Evolutionary conservation across 2,797 vertebrate species (phyloP).

Genomic region (Hydrocynus forskahlii): DNA sequence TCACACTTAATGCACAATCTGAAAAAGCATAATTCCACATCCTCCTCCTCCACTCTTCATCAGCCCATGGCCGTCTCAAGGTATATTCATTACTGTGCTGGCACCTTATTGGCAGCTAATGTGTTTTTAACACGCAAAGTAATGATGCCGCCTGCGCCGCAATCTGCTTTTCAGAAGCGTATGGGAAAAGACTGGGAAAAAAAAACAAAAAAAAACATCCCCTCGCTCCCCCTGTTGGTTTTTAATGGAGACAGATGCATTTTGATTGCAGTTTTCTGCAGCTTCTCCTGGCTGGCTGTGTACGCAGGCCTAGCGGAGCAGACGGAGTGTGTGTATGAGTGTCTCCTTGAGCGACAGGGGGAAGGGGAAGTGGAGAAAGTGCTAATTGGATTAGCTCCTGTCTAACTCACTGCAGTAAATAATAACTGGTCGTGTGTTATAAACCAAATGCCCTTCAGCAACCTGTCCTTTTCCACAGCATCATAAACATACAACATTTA

Average conservation of each 20-base stretch:
- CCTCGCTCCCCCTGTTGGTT: conserved; percentile 50
- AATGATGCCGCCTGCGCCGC: conserved; percentile 63
- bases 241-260: conserved; percentile 70
- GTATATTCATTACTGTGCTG: conserved; percentile 63
- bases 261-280: conserved; percentile 53
- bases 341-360: conserved; percentile 59
- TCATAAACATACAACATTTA: conserved; percentile 42
- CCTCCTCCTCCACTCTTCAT: background rate
- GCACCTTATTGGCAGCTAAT: conserved; percentile 64
- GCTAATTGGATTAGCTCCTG: conserved; percentile 68
- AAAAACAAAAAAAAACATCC: background rate
- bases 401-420: conserved; percentile 66
- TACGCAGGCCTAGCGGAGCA: conserved; percentile 45
- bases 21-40: background rate
- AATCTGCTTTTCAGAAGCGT: conserved; percentile 65
- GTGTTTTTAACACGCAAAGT: conserved; percentile 69
- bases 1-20: background rate
- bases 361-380: conserved; percentile 65
- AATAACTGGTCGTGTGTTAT: conserved; percentile 61
- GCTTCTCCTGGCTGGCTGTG: conserved; percentile 56
- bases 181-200: conserved; percentile 51
- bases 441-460: conserved; percentile 61
- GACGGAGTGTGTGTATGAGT: conserved; percentile 36
- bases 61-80: conserved; percentile 38
- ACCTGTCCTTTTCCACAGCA: conserved; percentile 39